phyloP scores from a whole-genome alignment of 2,797 vertebrate genomes.

The Pteropus rufus region DNA sequence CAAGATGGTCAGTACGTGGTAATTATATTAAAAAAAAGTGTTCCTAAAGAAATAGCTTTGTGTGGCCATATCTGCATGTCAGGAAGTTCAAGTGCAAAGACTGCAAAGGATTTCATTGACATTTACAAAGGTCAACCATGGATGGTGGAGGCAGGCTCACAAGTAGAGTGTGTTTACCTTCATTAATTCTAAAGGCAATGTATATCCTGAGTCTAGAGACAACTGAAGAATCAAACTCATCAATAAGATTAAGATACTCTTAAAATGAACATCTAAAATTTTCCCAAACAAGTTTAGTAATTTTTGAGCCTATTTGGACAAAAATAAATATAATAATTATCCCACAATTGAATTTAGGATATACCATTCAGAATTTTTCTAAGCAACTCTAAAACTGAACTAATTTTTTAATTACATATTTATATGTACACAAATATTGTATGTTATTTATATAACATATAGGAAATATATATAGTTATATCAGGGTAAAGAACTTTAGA shows the following conservation, averaged over 20 bases:
- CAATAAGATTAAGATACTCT: background rate
- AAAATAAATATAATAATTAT: background rate
- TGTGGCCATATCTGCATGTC: background rate
- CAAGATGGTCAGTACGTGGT: background rate
- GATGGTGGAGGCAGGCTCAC: too few relatives aligned
- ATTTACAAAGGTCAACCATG: background rate
- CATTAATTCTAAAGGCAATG: background rate
- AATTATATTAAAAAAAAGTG: background rate
- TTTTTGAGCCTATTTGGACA: background rate
- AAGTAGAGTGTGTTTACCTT: background rate
- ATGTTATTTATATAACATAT: background rate
- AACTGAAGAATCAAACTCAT: background rate
- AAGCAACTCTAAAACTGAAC: background rate
- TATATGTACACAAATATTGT: background rate
- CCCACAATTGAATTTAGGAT: background rate
- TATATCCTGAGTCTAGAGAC: background rate
- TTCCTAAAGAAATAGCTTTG: background rate
- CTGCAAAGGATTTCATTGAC: background rate
- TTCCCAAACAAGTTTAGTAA: background rate
- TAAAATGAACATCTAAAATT: background rate
- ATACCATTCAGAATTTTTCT: background rate
- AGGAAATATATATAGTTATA: background rate
- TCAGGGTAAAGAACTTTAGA: background rate
- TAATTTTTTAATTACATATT: background rate
- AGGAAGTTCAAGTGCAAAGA: background rate